Evolutionary conservation across 92 coral and sea anemone species (phyloP).

Genomic region (Porites divaricata): DNA sequence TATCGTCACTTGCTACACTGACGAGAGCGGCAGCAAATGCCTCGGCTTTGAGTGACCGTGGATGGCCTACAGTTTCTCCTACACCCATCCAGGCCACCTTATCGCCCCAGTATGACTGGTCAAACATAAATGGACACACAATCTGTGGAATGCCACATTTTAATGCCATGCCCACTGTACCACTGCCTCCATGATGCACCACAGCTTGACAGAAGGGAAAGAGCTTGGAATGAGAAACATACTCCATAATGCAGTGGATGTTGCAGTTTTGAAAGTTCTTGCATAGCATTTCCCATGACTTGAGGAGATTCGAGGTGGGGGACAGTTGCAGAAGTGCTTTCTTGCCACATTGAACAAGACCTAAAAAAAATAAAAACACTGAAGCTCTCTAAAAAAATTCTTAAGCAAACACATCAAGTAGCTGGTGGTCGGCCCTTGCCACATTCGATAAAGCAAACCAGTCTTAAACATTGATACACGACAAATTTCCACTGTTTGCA

Average conservation of each 20-base stretch:
- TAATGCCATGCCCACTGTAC: slow-evolving; percentile 87
- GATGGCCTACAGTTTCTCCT: slow-evolving; percentile 86
- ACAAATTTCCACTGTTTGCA: no score
- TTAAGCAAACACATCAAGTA: no score
- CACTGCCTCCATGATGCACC: slow-evolving; percentile 92
- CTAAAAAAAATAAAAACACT: slow-evolving; percentile 31
- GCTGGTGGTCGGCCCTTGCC: no score
- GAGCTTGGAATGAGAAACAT: slow-evolving; percentile 74
- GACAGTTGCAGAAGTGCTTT: slow-evolving; percentile 77
- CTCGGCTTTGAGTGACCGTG: slow-evolving; percentile 63
- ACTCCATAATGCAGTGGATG: slow-evolving; percentile 83
- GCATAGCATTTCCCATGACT: slow-evolving; percentile 91
- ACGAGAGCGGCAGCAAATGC: slow-evolving; percentile 65
- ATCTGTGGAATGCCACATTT: slow-evolving; percentile 86
- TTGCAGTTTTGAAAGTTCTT: slow-evolving; percentile 82
- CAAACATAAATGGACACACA: slow-evolving; percentile 92
- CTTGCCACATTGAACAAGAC: slow-evolving; percentile 84
- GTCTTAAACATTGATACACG: no score
- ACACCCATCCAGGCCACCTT: slow-evolving; percentile 94
- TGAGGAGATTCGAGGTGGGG: slow-evolving; percentile 68
- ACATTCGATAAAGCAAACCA: no score
- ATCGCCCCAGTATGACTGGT: slow-evolving; percentile 93
- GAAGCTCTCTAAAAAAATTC: no score
- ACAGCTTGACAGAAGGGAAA: slow-evolving; percentile 80
- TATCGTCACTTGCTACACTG: slow-evolving; percentile 43